Evolutionary conservation across 2,888 invertebrate species (phyloP), one percentile per base, ranked within the genome.

Genomic region (Melanophora roralis): DNA sequence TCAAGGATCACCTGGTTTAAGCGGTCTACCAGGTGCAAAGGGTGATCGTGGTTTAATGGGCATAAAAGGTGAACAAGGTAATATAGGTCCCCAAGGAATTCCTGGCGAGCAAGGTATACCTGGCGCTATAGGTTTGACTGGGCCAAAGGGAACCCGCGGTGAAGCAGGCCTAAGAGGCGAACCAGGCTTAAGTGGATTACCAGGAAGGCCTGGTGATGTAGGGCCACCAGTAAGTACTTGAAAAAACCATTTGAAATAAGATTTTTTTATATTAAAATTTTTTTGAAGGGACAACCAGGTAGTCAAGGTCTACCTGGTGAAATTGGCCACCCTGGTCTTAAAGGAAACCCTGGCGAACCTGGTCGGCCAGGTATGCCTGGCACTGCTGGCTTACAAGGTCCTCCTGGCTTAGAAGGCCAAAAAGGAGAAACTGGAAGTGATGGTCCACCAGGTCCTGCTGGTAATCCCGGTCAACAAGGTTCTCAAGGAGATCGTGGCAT

Each of bases 141-240:
- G 96, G 34, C 91, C 93, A 1, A 95, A 95, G 86, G 96, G 96
- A 19, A 92, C 92, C 8, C 91, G 95, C 79, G 96, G 96, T 19
- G 95, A 95, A 88, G 90, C 93, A 47, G 96, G 96, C 7, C 89
- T 91, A n/a, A 92, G 95, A 87, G 96, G 96, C 67, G 95, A 95
- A 84, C 86, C 91, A 36, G 96, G 96, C 21, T 91, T 93, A 68
- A 92, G 92, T 89, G 96, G 96, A n/a, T 91, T 94, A 23, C 94
- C 94, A 8, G 96, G 96, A 74, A 90, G 95, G 82, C 94, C 94
- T 1, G 96, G 96, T 85, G 94, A 94, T 87, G 90, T 93, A 65
- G 96, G 96, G 82, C 91, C 92, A 78, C 91, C 93, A 75, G 95
- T 95, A 91, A 90, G 89, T 62, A 32, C 1, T 21, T 57, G 23